Percentiles rank a stretch among this genome's conserved stretches.
phyloP scores from a whole-genome alignment of 2,888 invertebrate species.

The Drosophila stalkeri region DNA sequence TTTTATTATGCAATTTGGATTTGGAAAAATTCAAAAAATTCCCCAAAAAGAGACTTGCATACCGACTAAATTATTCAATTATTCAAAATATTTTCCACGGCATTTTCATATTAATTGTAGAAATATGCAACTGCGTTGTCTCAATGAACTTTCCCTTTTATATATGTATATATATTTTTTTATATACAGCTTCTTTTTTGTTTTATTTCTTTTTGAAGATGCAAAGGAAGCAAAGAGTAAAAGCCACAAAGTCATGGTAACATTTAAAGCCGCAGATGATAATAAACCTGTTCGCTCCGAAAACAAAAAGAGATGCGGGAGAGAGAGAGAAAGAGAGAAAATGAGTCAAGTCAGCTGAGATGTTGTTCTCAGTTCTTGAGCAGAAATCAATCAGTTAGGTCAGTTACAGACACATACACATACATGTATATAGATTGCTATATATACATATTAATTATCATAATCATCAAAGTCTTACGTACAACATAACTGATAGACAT shows the following conservation, averaged over 20 bases:
- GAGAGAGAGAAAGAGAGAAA: constrained; percentile 6
- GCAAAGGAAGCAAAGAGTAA: constrained; percentile 70
- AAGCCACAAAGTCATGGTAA: constrained; percentile 65
- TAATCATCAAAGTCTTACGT: constrained; percentile 17
- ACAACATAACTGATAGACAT: constrained; percentile 29
- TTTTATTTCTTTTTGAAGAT: constrained; percentile 57
- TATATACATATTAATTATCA: constrained; percentile 9
- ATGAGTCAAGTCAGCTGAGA: constrained; percentile 6
- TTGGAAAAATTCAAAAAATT: constrained; percentile 30
- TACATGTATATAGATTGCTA: background rate
- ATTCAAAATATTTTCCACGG: constrained; percentile 69
- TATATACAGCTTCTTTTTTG: background rate
- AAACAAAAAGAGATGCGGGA: constrained; percentile 27
- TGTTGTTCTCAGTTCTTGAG: constrained; percentile 13
- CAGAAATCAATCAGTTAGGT: background rate
- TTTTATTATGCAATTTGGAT: constrained; percentile 9
- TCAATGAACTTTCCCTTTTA: constrained; percentile 81
- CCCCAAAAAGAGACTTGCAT: constrained; percentile 38
- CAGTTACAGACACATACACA: constrained; percentile 1
- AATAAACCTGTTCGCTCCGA: constrained; percentile 64
- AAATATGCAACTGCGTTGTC: constrained; percentile 61
- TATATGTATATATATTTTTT: constrained; percentile 15
- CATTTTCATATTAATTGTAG: constrained; percentile 67
- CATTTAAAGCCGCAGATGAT: constrained; percentile 53
- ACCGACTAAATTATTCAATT: constrained; percentile 62